Conservation (phyloP, 1,140 invertebrate species). For the Ips typographus region DNA sequence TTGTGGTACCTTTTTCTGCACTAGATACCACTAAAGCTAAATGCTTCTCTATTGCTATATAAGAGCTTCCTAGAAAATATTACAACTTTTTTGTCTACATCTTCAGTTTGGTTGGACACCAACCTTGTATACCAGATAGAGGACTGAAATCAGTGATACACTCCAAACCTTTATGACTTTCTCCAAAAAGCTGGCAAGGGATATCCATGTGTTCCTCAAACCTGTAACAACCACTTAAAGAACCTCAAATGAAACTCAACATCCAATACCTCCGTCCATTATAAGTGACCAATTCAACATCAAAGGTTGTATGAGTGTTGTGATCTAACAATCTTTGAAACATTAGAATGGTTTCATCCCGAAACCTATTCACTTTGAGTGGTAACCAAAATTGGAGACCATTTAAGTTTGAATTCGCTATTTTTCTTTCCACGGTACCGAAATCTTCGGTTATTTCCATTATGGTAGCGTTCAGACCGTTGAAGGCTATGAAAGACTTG, state of each 20-base stretch:
- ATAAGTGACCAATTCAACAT: conserved; percentile 56
- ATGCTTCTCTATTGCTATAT: conserved; percentile 44
- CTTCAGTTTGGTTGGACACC: background rate
- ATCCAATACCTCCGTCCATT: conserved; percentile 44
- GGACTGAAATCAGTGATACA: conserved; percentile 47
- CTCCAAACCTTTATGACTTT: conserved; percentile 44
- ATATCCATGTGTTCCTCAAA: conserved; percentile 55
- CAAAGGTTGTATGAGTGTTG: conserved; percentile 49
- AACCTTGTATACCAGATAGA: conserved; percentile 16
- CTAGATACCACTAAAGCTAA: conserved; percentile 50
- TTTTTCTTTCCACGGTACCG: conserved; percentile 45
- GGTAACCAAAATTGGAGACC: conserved; percentile 50
- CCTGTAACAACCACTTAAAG: conserved; percentile 31
- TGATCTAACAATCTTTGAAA: conserved; percentile 55
- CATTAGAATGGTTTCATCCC: conserved; percentile 56
- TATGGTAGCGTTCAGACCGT: conserved; percentile 52
- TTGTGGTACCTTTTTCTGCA: conserved; percentile 23
- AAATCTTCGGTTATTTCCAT: conserved; percentile 49
- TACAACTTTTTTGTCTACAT: too few species aligned
- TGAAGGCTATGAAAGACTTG: conserved; percentile 53
- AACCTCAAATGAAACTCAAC: background rate
- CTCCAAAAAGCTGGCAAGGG: conserved; percentile 49
- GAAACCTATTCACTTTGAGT: conserved; percentile 53
- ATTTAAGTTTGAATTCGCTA: conserved; percentile 41
- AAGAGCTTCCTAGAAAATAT: conserved; percentile 40